Base-by-base conservation (phyloP, 2,797 vertebrate species). In the Chanos chanos region DNA sequence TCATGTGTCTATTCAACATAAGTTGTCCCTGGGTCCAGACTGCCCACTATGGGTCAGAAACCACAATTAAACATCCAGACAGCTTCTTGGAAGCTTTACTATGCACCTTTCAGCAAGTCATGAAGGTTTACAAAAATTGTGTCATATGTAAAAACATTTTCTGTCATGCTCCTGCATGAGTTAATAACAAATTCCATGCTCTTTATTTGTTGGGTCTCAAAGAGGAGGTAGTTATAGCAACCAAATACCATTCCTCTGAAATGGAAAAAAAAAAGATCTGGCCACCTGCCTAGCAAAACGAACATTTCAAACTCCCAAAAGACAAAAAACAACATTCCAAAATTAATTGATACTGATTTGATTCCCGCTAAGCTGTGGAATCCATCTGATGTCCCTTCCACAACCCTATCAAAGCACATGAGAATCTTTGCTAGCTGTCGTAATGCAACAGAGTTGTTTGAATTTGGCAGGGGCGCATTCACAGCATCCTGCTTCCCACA, bases 311-410 rank as follows among this genome's bases (percentile, higher is more conserved):
- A 84, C 76, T 79, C 72, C 68, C 68, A 74, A 83, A 77, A 86
- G 77, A 78, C 79, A 76, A 78, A 83, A 81, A 86, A 84, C 81
- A 85, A 81, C 81, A 84, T 83, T 77, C 79, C 83, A 75, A 80
- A 77, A 81, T 74, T 77, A 73, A 80, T 77, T 75, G 78, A 85
- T 74, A 73, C 80, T 86, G 80, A 66, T 75, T 80, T 82, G 73
- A 83, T 86, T 84, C 70, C 66, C 79, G 77, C 73, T 76, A 74
- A 85, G 85, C 54, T 48, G 73, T 48, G 13, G n/a, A 12, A 48
- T n/a, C 48, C 49, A 33, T 19, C 25, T 63, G 6, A 39, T 12
- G 21, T 41, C 48, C 63, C 28, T 15, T 41, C 44, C 13, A 13
- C 44, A 59, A n/a, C 12, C 43, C 15, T 27, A 43, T 49, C 13